Evolutionary conservation across 2,888 invertebrate genomes (phyloP).

Genomic region (Oscheius sp.): DNA sequence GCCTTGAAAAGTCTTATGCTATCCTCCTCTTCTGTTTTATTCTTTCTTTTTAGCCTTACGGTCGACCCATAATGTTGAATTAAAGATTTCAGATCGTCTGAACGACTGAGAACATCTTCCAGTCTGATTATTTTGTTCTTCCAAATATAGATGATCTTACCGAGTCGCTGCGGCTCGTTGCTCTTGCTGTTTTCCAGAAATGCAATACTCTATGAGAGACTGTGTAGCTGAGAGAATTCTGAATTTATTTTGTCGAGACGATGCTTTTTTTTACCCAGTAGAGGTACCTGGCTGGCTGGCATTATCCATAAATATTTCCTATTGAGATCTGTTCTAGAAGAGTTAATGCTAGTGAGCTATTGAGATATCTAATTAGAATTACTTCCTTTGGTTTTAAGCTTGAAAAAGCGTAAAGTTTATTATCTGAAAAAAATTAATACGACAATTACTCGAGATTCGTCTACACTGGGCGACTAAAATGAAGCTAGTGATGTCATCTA

Average conservation of each 20-base stretch:
- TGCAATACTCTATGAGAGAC: conserved; percentile 15
- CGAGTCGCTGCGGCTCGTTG: conserved; percentile 3
- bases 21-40: conserved; percentile 1
- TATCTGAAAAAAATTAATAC: conserved; percentile 3
- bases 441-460: background rate
- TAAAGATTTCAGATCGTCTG: background rate
- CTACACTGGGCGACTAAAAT: conserved; percentile 2
- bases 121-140: background rate
- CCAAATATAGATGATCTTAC: background rate
- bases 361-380: background rate
- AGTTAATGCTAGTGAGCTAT: too few relatives aligned
- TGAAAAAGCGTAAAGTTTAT: conserved; percentile 7
- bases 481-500: conserved; percentile 4
- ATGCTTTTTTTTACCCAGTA: background rate
- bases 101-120: background rate
- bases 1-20: conserved; percentile 6
- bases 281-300: background rate
- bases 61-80: conserved; percentile 3
- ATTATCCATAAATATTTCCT: conserved; percentile 10
- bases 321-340: conserved; percentile 4
- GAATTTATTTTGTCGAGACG: background rate
- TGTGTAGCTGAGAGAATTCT: conserved; percentile 1
- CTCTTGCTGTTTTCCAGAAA: conserved; percentile 13
- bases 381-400: too few relatives aligned
- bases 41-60: background rate